phyloP scores from a whole-genome alignment of 1,140 invertebrate species.

The Trachymyrmex septentrionalis region DNA sequence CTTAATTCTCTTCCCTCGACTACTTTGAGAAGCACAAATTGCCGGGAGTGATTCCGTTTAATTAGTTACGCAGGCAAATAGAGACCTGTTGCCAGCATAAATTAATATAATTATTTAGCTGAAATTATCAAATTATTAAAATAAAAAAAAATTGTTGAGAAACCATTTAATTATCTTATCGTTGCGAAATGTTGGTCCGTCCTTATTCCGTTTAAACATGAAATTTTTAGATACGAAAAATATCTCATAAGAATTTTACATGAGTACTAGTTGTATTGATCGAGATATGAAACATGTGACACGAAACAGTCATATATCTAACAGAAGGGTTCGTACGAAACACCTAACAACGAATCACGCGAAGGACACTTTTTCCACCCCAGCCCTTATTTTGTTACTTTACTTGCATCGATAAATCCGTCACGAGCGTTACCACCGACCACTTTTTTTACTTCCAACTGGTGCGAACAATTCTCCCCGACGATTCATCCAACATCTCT shows the following conservation, averaged over 20 bases:
- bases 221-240: slow-evolving; percentile 1
- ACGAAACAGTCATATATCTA: slow-evolving; percentile 21
- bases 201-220: background rate
- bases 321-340: background rate
- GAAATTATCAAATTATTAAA: background rate
- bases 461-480: background rate
- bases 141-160: background rate
- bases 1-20: background rate
- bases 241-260: background rate
- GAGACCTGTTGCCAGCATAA: no score
- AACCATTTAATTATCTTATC: background rate
- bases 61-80: slow-evolving; percentile 10
- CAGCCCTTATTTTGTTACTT: slow-evolving; percentile 30
- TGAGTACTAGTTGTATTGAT: slow-evolving; percentile 8
- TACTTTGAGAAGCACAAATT: background rate
- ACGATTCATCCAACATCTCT: slow-evolving; percentile 22
- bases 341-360: slow-evolving; percentile 26
- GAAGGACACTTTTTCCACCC: slow-evolving; percentile 32
- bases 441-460: background rate
- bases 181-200: background rate
- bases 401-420: slow-evolving; percentile 9
- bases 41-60: slow-evolving; percentile 28
- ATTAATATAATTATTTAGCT: slow-evolving; percentile 14
- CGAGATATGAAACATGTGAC: slow-evolving; percentile 12
- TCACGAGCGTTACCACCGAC: background rate